Evolutionary conservation across 2,888 invertebrate genomes (phyloP).

Genomic region (Pammene aurita): DNA sequence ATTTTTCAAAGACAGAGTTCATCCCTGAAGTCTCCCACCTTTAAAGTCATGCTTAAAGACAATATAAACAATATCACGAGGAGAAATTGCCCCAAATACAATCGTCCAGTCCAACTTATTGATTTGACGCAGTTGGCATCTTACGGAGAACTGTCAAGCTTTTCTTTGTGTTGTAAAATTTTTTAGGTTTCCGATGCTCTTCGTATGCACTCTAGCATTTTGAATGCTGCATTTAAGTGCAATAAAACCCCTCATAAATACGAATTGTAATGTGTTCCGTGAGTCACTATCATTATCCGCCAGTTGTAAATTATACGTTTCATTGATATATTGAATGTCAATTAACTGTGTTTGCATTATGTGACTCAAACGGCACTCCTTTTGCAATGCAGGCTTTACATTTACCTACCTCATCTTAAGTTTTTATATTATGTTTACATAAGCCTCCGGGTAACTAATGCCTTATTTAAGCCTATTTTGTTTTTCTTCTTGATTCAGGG

Average conservation of each 20-base stretch:
- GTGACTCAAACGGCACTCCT: slow-evolving; percentile 20
- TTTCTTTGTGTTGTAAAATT: no score
- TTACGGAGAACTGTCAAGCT: no score
- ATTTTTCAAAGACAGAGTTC: no score
- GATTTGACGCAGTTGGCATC: no score
- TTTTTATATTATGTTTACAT: not conserved
- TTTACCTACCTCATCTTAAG: not conserved
- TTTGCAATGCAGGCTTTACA: not conserved
- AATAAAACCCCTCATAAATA: slow-evolving; percentile 10
- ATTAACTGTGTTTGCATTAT: slow-evolving; percentile 27
- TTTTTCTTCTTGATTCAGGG: no score
- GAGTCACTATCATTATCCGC: slow-evolving; percentile 18
- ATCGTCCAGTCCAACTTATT: no score
- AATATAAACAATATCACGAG: no score
- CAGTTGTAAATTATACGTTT: slow-evolving; percentile 22
- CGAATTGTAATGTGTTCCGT: slow-evolving; percentile 4
- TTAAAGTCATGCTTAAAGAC: no score
- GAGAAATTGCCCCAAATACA: no score
- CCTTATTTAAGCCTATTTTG: no score
- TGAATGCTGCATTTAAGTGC: slow-evolving; percentile 8
- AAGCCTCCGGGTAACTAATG: not conserved
- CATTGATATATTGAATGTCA: slow-evolving; percentile 27
- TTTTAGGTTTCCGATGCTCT: no score
- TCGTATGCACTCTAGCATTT: not conserved
- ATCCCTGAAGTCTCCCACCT: no score